Evolutionary conservation across 2,797 vertebrate genomes (phyloP).

Genomic region (Pantherophis vulpinus): DNA sequence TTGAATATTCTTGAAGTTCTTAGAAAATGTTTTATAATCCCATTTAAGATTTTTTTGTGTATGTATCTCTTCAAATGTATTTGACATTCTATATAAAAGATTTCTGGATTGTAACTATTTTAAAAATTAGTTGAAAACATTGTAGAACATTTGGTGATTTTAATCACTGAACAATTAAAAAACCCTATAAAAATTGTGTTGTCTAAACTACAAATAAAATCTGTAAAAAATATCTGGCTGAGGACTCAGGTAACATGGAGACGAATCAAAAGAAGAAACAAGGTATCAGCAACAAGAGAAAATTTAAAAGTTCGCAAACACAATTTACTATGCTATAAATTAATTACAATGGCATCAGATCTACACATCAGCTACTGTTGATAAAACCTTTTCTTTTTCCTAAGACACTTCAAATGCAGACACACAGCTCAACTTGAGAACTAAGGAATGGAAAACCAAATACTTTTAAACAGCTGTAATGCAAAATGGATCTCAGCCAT

Average conservation of each 20-base stretch:
- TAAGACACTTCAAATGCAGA: constrained; percentile 27
- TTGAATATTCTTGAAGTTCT: neutral
- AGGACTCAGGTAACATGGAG: neutral
- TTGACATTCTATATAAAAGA: neutral
- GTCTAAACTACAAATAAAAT: constrained; percentile 14
- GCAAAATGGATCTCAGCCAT: constrained; percentile 28
- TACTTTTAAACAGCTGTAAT: constrained; percentile 59
- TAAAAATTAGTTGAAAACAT: neutral
- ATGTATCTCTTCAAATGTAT: neutral
- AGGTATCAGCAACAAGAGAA: neutral
- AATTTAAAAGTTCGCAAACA: neutral
- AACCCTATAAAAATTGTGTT: neutral
- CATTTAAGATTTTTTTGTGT: neutral
- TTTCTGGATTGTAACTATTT: neutral
- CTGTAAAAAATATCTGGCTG: neutral
- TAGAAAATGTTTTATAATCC: neutral
- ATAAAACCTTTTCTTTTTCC: neutral
- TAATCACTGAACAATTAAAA: neutral
- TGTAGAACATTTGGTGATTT: neutral
- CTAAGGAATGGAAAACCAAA: constrained; percentile 45
- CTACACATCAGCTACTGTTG: constrained; percentile 6
- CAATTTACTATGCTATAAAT: neutral
- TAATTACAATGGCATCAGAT: neutral
- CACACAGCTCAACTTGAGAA: constrained; percentile 28
- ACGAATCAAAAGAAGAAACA: neutral